phyloP scores from a whole-genome alignment of 2,797 vertebrate species.

The Anabacerthia variegaticeps region DNA sequence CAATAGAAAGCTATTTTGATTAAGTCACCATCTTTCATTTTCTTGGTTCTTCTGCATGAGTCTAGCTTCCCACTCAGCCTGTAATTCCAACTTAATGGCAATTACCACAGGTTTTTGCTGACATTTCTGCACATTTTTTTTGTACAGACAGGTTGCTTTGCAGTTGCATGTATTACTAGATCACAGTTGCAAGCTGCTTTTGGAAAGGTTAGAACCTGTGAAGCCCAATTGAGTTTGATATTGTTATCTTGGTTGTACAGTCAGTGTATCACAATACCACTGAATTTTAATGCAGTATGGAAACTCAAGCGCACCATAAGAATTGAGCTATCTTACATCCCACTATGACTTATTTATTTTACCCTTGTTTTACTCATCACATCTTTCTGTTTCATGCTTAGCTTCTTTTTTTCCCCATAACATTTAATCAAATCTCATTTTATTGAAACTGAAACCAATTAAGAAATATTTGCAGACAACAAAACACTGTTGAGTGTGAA shows the following conservation, averaged over 20 bases:
- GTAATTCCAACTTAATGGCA: background rate
- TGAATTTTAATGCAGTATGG: background rate
- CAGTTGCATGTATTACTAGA: background rate
- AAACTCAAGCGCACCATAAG: background rate
- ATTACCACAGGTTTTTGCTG: background rate
- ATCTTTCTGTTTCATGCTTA: background rate
- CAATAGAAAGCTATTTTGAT: background rate
- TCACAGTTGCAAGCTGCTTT: background rate
- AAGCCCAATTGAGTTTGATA: background rate
- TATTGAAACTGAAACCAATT: constrained; percentile 30
- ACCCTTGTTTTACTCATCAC: background rate
- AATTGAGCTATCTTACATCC: background rate
- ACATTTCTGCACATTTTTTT: background rate
- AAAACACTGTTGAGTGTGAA: background rate
- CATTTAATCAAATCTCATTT: constrained; percentile 30
- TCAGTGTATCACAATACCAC: background rate
- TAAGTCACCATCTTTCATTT: background rate
- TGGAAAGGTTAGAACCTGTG: background rate
- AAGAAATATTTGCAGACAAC: constrained; percentile 23
- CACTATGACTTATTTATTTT: background rate
- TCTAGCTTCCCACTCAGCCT: background rate
- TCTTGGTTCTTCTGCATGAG: background rate
- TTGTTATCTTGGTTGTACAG: background rate
- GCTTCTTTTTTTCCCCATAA: background rate
- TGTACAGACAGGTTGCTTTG: background rate